Evolutionary conservation across 2,888 invertebrate genomes (phyloP).

Genomic region (Cremastinae sp.): DNA sequence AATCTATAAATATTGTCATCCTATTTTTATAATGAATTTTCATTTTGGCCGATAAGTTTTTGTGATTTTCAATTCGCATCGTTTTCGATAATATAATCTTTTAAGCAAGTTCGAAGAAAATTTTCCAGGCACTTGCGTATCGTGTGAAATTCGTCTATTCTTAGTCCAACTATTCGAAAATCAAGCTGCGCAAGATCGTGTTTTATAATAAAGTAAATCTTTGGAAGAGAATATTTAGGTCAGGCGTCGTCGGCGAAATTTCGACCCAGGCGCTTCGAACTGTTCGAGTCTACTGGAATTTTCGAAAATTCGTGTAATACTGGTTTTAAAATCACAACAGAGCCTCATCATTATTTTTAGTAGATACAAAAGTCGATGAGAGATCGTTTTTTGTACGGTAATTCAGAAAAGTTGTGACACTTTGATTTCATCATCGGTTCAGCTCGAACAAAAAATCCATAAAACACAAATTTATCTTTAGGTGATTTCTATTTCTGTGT

Average conservation of each 20-base stretch:
- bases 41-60: no score
- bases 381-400: no score
- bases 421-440: no score
- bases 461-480: no score
- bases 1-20: no score
- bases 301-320: slow-evolving; percentile 10
- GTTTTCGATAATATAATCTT: no score
- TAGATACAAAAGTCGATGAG: no score
- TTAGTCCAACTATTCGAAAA: slow-evolving; percentile 32
- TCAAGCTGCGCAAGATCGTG: slow-evolving; percentile 16
- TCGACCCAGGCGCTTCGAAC: slow-evolving; percentile 8
- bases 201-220: slow-evolving; percentile 36
- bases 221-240: slow-evolving; percentile 45
- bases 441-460: no score
- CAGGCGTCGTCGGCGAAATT: slow-evolving; percentile 43
- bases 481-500: not conserved
- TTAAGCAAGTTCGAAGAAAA: not conserved
- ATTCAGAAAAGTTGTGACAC: no score
- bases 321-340: not conserved
- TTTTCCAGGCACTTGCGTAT: not conserved
- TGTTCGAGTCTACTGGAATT: slow-evolving; percentile 14
- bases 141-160: slow-evolving; percentile 40
- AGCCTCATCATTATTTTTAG: no score
- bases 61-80: no score
- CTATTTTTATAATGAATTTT: no score